Conservation (phyloP, 2,888 invertebrate genomes). For the Pachydiplax longipennis region DNA sequence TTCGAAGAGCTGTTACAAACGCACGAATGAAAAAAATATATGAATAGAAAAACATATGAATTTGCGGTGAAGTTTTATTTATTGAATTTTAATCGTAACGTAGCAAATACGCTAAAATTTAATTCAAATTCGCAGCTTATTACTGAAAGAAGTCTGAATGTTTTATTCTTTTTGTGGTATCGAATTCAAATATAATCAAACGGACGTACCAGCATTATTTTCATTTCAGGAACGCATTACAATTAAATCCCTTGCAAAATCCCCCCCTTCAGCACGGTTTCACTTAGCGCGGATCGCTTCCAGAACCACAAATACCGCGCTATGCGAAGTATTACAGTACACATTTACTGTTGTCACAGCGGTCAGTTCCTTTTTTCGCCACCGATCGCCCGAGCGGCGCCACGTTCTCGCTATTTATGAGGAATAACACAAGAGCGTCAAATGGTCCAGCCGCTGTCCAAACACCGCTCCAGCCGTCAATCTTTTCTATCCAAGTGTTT, state of each 20-base stretch:
- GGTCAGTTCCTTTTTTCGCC: background rate
- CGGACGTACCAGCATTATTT: no score
- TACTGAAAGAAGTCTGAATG: no score
- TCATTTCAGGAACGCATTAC: no score
- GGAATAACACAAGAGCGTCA: background rate
- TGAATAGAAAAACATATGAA: no score
- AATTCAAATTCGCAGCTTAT: no score
- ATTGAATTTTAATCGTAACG: no score
- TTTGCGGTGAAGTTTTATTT: no score
- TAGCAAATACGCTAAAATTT: no score
- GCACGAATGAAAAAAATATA: no score
- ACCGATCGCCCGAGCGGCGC: background rate
- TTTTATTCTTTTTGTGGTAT: no score
- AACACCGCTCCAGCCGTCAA: background rate
- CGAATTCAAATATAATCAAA: no score
- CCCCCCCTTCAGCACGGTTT: background rate
- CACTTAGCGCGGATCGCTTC: background rate
- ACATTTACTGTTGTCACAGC: background rate
- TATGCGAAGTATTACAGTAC: background rate
- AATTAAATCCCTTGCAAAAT: background rate
- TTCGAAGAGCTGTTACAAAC: no score
- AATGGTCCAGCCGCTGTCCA: background rate
- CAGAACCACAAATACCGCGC: background rate
- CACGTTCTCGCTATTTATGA: background rate
- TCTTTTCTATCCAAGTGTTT: background rate